phyloP scores from a whole-genome alignment of 2,888 invertebrate species.

The Acanthosepion pharaonis region DNA sequence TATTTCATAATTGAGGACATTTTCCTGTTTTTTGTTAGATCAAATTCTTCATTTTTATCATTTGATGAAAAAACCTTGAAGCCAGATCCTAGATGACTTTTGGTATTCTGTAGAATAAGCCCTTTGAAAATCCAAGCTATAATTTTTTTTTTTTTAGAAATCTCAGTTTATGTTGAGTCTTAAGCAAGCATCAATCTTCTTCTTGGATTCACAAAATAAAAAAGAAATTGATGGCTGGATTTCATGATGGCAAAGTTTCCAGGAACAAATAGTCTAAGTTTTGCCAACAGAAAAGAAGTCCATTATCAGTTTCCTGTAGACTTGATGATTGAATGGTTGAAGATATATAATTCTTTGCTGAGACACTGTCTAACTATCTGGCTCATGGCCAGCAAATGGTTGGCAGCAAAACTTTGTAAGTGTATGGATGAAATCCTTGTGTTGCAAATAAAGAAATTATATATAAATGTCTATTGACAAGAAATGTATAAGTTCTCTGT shows the following conservation, averaged over 20 bases:
- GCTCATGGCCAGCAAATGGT: background rate
- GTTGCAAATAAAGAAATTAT: background rate
- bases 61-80: too few species aligned
- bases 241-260: constrained; percentile 11
- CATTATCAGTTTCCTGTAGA: constrained; percentile 21
- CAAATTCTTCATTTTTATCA: too few species aligned
- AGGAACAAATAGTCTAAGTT: constrained; percentile 22
- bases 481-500: background rate
- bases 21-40: too few species aligned
- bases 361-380: background rate
- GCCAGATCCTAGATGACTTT: too few species aligned
- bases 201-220: background rate
- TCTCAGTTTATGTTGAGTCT: background rate
- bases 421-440: background rate
- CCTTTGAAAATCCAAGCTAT: too few species aligned
- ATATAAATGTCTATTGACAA: background rate
- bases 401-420: background rate
- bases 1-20: too few species aligned
- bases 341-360: background rate
- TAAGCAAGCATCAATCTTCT: background rate
- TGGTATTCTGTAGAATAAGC: too few species aligned
- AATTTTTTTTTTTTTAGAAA: background rate
- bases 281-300: constrained; percentile 23
- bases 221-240: background rate
- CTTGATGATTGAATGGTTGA: background rate